Evolutionary conservation across 2,888 invertebrate genomes (phyloP).

Genomic region (Ormyrus nitidulus): DNA sequence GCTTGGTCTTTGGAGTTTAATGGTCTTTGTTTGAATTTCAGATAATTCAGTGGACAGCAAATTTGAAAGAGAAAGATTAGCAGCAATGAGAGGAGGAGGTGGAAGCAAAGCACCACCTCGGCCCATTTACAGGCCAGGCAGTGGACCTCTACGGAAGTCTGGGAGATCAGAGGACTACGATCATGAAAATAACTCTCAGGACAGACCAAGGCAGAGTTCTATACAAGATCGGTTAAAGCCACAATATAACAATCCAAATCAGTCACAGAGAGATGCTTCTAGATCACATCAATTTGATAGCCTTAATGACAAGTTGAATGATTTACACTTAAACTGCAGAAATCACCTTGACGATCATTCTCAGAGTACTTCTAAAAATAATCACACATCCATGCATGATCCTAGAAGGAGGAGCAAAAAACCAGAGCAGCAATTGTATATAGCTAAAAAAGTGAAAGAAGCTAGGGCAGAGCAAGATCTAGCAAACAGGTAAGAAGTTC

Average conservation of each 20-base stretch:
- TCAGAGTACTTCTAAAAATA: slow-evolving; percentile 63
- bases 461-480: slow-evolving; percentile 73
- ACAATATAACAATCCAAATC: slow-evolving; percentile 63
- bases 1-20: no score
- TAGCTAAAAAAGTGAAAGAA: slow-evolving; percentile 77
- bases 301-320: slow-evolving; percentile 67
- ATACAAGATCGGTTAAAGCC: slow-evolving; percentile 69
- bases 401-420: slow-evolving; percentile 75
- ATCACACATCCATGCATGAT: slow-evolving; percentile 63
- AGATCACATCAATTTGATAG: slow-evolving; percentile 64
- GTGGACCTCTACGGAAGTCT: slow-evolving; percentile 84
- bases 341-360: slow-evolving; percentile 62
- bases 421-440: slow-evolving; percentile 78
- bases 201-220: slow-evolving; percentile 65
- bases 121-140: slow-evolving; percentile 85
- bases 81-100: slow-evolving; percentile 77
- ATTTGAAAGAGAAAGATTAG: slow-evolving; percentile 68
- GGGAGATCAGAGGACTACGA: slow-evolving; percentile 80
- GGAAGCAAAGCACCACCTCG: slow-evolving; percentile 82
- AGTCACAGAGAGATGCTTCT: slow-evolving; percentile 59
- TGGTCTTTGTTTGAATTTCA: slow-evolving; percentile 40
- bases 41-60: slow-evolving; percentile 63
- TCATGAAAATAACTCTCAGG: slow-evolving; percentile 65
- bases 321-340: slow-evolving; percentile 67
- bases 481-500: slow-evolving; percentile 66